A percentile compares a stretch with the other conserved stretches of the same genome.
phyloP scores from a whole-genome alignment of 2,888 invertebrate species.

The Digitonthophagus gazella region DNA sequence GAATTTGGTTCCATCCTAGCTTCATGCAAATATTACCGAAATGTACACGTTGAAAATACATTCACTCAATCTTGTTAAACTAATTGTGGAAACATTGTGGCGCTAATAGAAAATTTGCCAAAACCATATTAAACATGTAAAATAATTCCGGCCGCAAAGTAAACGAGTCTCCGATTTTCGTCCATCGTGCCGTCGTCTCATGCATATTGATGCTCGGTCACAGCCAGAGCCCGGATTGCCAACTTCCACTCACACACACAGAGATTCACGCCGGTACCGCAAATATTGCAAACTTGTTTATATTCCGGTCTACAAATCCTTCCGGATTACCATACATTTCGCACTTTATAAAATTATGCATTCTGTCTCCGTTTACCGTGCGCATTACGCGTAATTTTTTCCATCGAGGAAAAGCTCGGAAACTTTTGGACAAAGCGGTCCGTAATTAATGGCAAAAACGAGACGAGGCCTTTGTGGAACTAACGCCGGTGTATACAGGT shows the following conservation, averaged over 20 bases:
- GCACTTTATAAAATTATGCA: slow-evolving; percentile 38
- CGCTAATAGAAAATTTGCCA: slow-evolving; percentile 24
- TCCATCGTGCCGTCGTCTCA: slow-evolving; percentile 37
- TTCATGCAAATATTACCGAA: too few relatives aligned
- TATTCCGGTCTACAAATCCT: slow-evolving; percentile 39
- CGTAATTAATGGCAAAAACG: slow-evolving; percentile 20
- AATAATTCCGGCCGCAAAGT: slow-evolving; percentile 28
- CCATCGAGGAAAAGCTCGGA: neutral
- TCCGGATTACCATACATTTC: slow-evolving; percentile 41
- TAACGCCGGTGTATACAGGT: neutral
- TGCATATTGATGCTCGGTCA: slow-evolving; percentile 41
- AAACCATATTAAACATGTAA: slow-evolving; percentile 28
- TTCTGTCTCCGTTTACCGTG: slow-evolving; percentile 29
- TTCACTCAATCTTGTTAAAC: neutral
- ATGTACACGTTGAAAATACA: too few relatives aligned
- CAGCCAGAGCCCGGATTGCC: slow-evolving; percentile 32
- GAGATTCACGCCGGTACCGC: slow-evolving; percentile 36
- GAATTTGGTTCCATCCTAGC: too few relatives aligned
- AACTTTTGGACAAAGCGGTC: slow-evolving; percentile 7
- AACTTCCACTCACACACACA: slow-evolving; percentile 24
- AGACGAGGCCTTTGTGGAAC: neutral
- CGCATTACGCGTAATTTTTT: slow-evolving; percentile 23
- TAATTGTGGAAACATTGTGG: slow-evolving; percentile 1
- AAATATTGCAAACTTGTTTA: slow-evolving; percentile 42
- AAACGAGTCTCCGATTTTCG: slow-evolving; percentile 36